These are phyloP conservation scores for Amphiura filiformis DNA, from an alignment of 35 echinoderm and acorn worm genomes.

Conservation along the genomic window DNA sequence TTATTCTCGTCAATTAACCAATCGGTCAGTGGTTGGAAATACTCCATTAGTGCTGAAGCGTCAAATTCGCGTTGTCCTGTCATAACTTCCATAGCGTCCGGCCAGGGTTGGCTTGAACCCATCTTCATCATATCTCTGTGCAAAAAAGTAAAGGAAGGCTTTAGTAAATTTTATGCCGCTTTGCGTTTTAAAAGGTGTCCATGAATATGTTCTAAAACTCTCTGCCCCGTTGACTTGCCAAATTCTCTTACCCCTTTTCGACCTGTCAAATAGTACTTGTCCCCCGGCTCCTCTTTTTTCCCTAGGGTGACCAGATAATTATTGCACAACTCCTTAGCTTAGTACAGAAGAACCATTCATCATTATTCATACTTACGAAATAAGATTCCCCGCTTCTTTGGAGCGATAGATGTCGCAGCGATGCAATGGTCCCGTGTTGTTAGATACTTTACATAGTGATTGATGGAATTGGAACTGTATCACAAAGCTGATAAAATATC, in stretches of 20 bases:
- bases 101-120: slow-evolving; percentile 13
- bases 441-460: slow-evolving; percentile 51
- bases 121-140: neutral
- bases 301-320: too few relatives aligned
- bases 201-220: too few relatives aligned
- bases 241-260: too few relatives aligned
- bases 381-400: slow-evolving; percentile 54
- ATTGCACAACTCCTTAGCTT: too few relatives aligned
- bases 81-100: slow-evolving; percentile 27
- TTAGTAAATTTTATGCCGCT: too few relatives aligned
- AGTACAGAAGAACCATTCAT: too few relatives aligned
- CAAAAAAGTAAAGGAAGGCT: too few relatives aligned
- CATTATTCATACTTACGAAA: slow-evolving; percentile 56
- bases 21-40: slow-evolving; percentile 46
- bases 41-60: slow-evolving; percentile 3
- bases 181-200: too few relatives aligned
- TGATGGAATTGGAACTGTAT: too few relatives aligned
- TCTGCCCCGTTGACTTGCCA: too few relatives aligned
- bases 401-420: slow-evolving; percentile 81
- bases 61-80: slow-evolving; percentile 15
- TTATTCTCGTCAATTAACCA: slow-evolving; percentile 19
- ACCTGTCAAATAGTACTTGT: too few relatives aligned
- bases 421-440: slow-evolving; percentile 52
- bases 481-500: slow-evolving; percentile 48
- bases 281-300: too few relatives aligned